Percentiles rank a stretch among this genome's conserved stretches.
phyloP scores from a whole-genome alignment of 2,113 vertebrate genomes.

The Neodon shergylaensis region DNA sequence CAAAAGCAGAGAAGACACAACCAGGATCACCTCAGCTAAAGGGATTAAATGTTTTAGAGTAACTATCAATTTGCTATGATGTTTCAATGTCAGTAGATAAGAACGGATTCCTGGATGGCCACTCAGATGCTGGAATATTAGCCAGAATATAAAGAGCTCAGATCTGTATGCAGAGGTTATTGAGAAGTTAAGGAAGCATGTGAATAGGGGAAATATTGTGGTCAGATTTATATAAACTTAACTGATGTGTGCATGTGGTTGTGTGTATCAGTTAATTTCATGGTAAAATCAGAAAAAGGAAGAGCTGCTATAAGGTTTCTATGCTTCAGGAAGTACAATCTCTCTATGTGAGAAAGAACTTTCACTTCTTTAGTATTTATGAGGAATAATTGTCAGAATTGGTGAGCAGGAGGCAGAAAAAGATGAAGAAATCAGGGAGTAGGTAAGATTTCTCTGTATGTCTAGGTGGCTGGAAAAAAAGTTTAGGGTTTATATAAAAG shows the following conservation, averaged over 20 bases:
- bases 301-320: background rate
- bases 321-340: background rate
- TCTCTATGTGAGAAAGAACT: background rate
- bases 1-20: background rate
- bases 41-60: background rate
- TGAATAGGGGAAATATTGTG: background rate
- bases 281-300: background rate
- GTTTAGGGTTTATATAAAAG: background rate
- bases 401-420: background rate
- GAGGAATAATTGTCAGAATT: background rate
- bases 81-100: background rate
- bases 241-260: fast-evolving
- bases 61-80: background rate
- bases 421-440: background rate
- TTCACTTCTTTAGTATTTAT: background rate
- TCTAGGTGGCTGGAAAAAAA: background rate
- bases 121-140: background rate
- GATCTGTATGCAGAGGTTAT: background rate
- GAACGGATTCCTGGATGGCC: background rate
- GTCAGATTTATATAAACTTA: background rate
- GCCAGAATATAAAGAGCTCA: background rate
- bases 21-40: background rate
- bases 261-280: background rate
- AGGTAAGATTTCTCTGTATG: background rate
- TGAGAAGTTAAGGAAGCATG: background rate